These are phyloP conservation scores for Yponomeuta malinellus DNA, from an alignment of 2,888 invertebrate species.

Conservation along the genomic window DNA sequence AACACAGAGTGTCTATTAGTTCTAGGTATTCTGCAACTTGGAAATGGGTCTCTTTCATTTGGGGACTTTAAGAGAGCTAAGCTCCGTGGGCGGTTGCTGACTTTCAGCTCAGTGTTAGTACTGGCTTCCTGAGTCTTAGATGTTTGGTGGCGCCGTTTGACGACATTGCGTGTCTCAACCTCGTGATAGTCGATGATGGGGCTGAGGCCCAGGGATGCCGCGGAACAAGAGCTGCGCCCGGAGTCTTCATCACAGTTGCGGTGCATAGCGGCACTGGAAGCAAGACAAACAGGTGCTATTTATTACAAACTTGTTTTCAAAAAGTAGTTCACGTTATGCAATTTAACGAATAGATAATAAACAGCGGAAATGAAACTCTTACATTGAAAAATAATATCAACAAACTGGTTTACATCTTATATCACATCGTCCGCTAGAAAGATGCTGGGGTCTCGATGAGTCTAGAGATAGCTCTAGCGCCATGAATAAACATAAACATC, in stretches of 20 bases:
- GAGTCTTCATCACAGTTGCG: slow-evolving; percentile 67
- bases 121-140: slow-evolving; percentile 56
- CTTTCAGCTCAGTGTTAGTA: slow-evolving; percentile 71
- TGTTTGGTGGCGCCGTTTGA: slow-evolving; percentile 29
- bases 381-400: background rate
- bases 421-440: background rate
- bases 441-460: background rate
- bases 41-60: slow-evolving; percentile 68
- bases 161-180: slow-evolving; percentile 26
- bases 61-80: slow-evolving; percentile 60
- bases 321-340: background rate
- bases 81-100: slow-evolving; percentile 57
- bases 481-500: slow-evolving; percentile 13
- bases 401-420: background rate
- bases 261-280: slow-evolving; percentile 49
- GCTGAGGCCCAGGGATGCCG: slow-evolving; percentile 54
- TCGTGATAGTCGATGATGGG: slow-evolving; percentile 48
- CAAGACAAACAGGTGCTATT: background rate
- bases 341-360: slow-evolving; percentile 3
- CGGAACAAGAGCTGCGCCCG: slow-evolving; percentile 68
- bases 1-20: slow-evolving; percentile 51
- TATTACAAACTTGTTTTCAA: background rate
- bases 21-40: slow-evolving; percentile 49
- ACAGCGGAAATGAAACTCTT: background rate
- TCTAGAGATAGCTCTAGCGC: background rate